Evolutionary conservation across 2,888 invertebrate genomes (phyloP).

Genomic region (Eueremaeus valkanovi): DNA sequence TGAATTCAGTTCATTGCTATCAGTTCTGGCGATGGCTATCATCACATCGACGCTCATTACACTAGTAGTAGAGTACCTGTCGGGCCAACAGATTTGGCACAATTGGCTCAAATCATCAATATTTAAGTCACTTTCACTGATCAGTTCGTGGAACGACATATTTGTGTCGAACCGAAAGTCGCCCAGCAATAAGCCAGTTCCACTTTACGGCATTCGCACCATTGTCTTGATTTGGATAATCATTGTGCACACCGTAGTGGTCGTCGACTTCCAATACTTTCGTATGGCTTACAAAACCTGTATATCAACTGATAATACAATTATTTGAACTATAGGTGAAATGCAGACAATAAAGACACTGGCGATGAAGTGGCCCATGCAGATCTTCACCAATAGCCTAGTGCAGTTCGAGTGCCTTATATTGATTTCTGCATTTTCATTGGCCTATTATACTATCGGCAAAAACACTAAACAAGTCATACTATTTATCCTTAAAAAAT

Average conservation of each 20-base stretch:
- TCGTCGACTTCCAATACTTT: conserved; percentile 43
- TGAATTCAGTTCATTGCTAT: not conserved
- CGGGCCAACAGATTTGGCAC: not conserved
- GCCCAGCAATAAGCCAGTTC: not conserved
- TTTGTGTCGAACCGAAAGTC: not conserved
- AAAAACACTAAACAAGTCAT: not conserved
- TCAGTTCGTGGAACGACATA: conserved; percentile 18
- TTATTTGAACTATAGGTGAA: conserved; percentile 39
- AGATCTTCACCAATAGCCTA: conserved; percentile 42
- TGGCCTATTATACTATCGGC: conserved; percentile 36
- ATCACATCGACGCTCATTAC: conserved; percentile 1
- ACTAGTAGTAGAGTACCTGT: not conserved
- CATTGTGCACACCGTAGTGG: conserved; percentile 40
- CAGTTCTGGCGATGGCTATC: not conserved
- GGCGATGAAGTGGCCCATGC: conserved; percentile 37
- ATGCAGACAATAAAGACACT: conserved; percentile 39
- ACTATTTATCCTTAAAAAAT: conserved; percentile 19
- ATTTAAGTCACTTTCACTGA: not conserved
- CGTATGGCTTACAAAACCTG: no score
- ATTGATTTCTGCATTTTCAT: conserved; percentile 41
- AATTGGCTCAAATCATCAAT: not conserved
- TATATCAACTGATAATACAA: no score
- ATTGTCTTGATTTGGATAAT: conserved; percentile 42
- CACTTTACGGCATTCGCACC: conserved; percentile 40
- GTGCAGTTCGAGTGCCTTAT: conserved; percentile 42